phyloP scores from a whole-genome alignment of 1,140 invertebrate genomes.

The Hylyphantes graminicola region DNA sequence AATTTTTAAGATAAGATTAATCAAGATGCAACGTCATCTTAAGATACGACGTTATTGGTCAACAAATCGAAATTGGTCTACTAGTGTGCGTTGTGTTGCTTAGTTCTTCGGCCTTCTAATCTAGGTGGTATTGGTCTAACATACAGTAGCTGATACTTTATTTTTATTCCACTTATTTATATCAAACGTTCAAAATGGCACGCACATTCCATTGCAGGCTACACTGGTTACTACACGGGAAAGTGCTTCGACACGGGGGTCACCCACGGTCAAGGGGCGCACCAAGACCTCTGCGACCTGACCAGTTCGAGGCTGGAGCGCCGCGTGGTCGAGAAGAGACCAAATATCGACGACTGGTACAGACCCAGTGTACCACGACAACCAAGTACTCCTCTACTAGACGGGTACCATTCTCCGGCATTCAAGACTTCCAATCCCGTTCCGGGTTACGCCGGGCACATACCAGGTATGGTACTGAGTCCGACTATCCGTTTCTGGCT shows the following conservation, averaged over 20 bases:
- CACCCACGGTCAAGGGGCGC: constrained; percentile 14
- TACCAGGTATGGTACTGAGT: constrained; percentile 32
- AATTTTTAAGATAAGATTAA: too few relatives aligned
- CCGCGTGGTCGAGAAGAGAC: constrained; percentile 31
- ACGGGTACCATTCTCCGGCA: constrained; percentile 4
- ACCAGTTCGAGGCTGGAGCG: constrained; percentile 35
- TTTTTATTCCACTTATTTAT: too few relatives aligned
- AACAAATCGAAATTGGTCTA: too few relatives aligned
- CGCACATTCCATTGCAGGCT: constrained; percentile 9
- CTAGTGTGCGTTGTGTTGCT: too few relatives aligned
- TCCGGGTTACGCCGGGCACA: constrained; percentile 42
- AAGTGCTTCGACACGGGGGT: constrained; percentile 41
- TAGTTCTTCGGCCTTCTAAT: too few relatives aligned
- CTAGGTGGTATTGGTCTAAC: too few relatives aligned
- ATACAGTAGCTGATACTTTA: too few relatives aligned
- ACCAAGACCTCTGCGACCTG: constrained; percentile 39
- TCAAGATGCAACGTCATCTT: too few relatives aligned
- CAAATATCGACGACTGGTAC: constrained; percentile 45
- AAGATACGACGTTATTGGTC: too few relatives aligned
- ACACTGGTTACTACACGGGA: constrained; percentile 39
- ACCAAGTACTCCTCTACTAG: background rate
- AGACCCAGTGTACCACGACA: background rate
- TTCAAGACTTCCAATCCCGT: constrained; percentile 7
- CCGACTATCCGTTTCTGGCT: too few relatives aligned
- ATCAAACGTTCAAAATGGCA: too few relatives aligned